A percentile compares a stretch with the other conserved stretches of the same genome.
These are phyloP conservation scores for Eucera pruinosa DNA, from an alignment of 2,888 invertebrate species.

Conservation along the genomic window DNA sequence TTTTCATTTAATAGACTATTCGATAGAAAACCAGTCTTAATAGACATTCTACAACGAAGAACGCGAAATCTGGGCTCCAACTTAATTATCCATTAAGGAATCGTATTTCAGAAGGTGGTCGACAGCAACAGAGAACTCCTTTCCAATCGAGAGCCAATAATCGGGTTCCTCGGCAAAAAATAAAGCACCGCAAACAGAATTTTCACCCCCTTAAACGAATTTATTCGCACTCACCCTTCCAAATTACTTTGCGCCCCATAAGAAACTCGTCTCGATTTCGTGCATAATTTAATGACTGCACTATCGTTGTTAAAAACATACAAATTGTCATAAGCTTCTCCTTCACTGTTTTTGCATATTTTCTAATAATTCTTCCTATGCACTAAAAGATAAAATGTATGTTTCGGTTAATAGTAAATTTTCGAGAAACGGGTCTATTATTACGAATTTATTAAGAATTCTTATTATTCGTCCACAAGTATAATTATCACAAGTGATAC, in stretches of 20 bases:
- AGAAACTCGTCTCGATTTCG: constrained; percentile 12
- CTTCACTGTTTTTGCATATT: too few relatives aligned
- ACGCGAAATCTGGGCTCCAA: not conserved
- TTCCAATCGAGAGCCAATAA: constrained; percentile 22
- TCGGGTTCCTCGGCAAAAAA: constrained; percentile 3
- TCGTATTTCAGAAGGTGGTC: not conserved
- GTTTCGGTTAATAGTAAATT: too few relatives aligned
- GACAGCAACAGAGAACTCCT: constrained; percentile 25
- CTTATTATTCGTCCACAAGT: too few relatives aligned
- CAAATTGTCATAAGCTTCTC: too few relatives aligned
- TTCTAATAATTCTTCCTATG: too few relatives aligned
- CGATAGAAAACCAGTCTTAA: constrained; percentile 2
- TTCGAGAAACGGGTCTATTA: too few relatives aligned
- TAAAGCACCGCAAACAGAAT: constrained; percentile 1
- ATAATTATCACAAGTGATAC: too few relatives aligned
- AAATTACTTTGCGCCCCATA: constrained; percentile 16
- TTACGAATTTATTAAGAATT: too few relatives aligned
- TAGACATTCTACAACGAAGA: not conserved
- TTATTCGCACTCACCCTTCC: constrained; percentile 20
- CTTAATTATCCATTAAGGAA: constrained; percentile 23
- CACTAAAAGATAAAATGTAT: too few relatives aligned
- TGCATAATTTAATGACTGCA: too few relatives aligned
- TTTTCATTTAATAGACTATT: too few relatives aligned
- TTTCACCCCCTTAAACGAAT: constrained; percentile 5
- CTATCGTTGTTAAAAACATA: too few relatives aligned